These are phyloP conservation scores for Dipodomys ordii DNA, from an alignment of 2,113 vertebrate genomes.

Conservation along the genomic window DNA sequence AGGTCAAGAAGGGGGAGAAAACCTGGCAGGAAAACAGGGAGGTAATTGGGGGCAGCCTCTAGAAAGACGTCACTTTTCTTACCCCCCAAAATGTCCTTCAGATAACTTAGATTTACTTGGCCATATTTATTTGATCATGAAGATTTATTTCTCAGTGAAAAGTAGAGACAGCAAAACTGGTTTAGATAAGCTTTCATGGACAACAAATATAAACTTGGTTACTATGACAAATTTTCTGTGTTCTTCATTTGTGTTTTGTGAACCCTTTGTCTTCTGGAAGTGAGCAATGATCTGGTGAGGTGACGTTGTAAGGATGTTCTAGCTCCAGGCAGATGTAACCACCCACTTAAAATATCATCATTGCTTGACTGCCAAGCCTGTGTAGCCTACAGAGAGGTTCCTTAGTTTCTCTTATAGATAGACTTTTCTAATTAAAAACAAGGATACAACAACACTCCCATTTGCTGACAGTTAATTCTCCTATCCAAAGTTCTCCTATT, in stretches of 20 bases:
- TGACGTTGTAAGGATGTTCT: not conserved
- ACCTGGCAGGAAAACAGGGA: not conserved
- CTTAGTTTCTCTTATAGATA: not conserved
- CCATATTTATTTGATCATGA: constrained; percentile 39
- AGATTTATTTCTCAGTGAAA: constrained; percentile 27
- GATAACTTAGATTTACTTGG: not conserved
- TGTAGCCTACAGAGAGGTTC: not conserved
- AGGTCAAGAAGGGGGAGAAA: not conserved
- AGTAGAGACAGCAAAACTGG: not conserved
- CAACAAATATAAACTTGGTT: not conserved
- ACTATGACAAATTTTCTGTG: not conserved
- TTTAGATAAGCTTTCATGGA: not conserved
- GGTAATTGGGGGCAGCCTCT: not conserved
- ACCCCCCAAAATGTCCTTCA: not conserved
- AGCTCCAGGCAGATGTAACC: not conserved
- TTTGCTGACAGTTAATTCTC: constrained; percentile 3
- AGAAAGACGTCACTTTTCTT: constrained; percentile 17
- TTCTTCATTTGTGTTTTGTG: not conserved
- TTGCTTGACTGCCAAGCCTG: not conserved
- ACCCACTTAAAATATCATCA: not conserved
- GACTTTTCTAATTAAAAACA: not conserved
- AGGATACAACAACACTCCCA: not conserved
- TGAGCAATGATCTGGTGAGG: not conserved
- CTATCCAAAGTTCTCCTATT: not conserved
- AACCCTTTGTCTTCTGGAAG: not conserved